Base-by-base conservation (phyloP, 92 coral and sea anemone genomes). In the Parazoanthus swiftii region DNA sequence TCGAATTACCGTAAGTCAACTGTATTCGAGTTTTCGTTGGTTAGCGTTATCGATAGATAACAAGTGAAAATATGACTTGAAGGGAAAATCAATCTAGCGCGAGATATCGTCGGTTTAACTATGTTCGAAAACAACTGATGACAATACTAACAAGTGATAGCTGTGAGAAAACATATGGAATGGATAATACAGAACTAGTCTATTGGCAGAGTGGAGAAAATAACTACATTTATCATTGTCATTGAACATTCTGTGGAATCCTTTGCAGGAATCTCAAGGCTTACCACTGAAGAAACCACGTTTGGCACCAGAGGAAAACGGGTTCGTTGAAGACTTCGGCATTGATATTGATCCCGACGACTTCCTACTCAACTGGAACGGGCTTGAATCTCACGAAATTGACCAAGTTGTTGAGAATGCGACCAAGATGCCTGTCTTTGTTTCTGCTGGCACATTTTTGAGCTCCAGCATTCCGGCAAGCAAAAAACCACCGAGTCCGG, bases 391-490 rank as follows among this genome's bases (percentile, higher is more conserved):
- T 71, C 87, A 84, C 26, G 87, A 84, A 26, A 84, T 84, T 16
- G 87, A 84, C 8, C 87, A 84, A 58, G 87, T 84, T 50, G 87
- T 84, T 6, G 87, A 84, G 58, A 84, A 46, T 84, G 79, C 87
- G 23, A 75, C 87, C 15, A 84, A 72, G 37, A 33, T 51, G 79
- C 75, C 87, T 2, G 66, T 72, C 26, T 84, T 84, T 46, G 87
- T 84, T 48, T 71, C 87, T 66, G 87, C 87, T 33, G 87, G 63
- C 33, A 29, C 87, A 42, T 84, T 84, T 44, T 48, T 84, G 25
- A 84, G 87, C 33, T 84, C 87, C 25, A 84, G 87, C 42, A 84
- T 84, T 70, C 87, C 87, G 7, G 75, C 87, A 72, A 84, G 87
- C 33, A 84, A 71, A 14, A 84, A 84, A 33, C 68, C 77, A 25